These are phyloP conservation scores for Ctenosaura bakeri DNA, from an alignment of 2,797 vertebrate genomes.

Conservation along the genomic window DNA sequence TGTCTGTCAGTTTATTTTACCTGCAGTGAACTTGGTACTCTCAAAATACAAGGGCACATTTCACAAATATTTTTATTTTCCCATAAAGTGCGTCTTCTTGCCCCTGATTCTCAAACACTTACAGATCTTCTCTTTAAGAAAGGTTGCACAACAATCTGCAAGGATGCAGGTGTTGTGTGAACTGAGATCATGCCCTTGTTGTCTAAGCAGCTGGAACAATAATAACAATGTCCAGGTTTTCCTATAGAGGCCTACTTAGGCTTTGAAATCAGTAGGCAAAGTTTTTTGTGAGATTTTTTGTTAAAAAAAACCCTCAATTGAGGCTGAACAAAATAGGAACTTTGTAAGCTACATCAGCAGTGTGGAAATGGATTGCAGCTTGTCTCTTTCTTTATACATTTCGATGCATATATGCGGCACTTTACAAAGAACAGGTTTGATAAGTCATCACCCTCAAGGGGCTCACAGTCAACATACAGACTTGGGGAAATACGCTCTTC, in stretches of 20 bases:
- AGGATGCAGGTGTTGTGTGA: neutral
- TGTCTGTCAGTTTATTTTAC: neutral
- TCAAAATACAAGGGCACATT: neutral
- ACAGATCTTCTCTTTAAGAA: neutral
- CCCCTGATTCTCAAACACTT: neutral
- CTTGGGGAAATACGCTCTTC: neutral
- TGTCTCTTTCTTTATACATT: neutral
- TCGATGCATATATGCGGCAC: neutral
- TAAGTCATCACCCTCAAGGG: neutral
- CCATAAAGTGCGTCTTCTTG: neutral
- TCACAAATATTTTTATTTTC: neutral
- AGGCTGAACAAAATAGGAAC: neutral
- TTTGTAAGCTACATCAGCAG: neutral
- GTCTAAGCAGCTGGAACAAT: neutral
- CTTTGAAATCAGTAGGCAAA: too few species aligned
- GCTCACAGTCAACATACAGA: neutral
- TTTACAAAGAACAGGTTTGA: neutral
- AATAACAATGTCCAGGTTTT: too few species aligned
- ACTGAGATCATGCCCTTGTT: neutral
- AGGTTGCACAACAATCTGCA: neutral
- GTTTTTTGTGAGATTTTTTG: neutral
- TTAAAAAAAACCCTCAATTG: neutral
- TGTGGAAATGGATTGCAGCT: neutral
- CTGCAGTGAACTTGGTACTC: neutral
- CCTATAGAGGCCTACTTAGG: too few species aligned